Conservation (phyloP, 2,113 vertebrate species). For the Poeciliopsis prolifica region DNA sequence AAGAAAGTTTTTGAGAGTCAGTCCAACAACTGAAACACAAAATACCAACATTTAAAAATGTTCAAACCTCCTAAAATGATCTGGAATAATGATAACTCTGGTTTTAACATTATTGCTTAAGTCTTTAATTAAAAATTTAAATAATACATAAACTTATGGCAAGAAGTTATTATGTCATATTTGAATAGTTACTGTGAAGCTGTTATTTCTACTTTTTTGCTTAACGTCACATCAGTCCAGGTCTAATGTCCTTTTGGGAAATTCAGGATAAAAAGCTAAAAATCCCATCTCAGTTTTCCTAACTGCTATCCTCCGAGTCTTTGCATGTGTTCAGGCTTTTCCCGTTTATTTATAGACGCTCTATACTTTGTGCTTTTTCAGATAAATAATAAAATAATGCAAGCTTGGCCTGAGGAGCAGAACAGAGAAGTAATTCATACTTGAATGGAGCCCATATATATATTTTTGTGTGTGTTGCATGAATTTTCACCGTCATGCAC, state of each 20-base stretch:
- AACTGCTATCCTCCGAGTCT: constrained; percentile 5
- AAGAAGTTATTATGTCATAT: no score
- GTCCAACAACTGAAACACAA: not conserved
- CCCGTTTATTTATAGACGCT: constrained; percentile 68
- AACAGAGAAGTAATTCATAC: constrained; percentile 70
- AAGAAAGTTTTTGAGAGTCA: no score
- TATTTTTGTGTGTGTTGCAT: constrained; percentile 49
- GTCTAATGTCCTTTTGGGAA: constrained; percentile 18
- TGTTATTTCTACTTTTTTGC: no score
- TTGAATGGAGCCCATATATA: constrained; percentile 70
- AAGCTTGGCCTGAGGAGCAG: constrained; percentile 64
- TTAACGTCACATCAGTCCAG: not conserved
- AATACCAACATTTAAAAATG: not conserved
- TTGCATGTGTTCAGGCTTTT: constrained; percentile 12
- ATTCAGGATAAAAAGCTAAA: not conserved
- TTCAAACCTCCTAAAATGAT: no score
- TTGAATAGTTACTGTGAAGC: no score
- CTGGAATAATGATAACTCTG: no score
- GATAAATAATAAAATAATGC: constrained; percentile 78
- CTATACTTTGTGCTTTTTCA: constrained; percentile 70
- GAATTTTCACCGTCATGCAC: constrained; percentile 57
- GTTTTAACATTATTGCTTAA: no score
- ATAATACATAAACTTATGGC: no score
- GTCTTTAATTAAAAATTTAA: no score
- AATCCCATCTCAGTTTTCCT: constrained; percentile 8